Percentiles rank a stretch among this genome's conserved stretches.
Evolutionary conservation across 2,113 vertebrate genomes (phyloP).

Genomic region (Tenebrosternarchus preto): DNA sequence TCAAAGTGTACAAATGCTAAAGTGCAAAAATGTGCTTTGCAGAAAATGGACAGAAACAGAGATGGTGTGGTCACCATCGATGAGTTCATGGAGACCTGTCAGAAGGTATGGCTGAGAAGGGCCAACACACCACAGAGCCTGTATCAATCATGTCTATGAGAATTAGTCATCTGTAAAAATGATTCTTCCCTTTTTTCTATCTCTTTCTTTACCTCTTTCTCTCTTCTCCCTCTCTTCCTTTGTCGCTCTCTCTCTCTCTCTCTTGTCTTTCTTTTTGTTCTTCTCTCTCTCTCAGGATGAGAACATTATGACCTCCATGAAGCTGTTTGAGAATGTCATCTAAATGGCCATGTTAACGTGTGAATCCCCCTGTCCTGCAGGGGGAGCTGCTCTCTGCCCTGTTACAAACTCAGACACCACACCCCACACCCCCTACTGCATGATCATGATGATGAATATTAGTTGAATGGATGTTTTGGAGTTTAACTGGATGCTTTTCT

Average conservation of each 20-base stretch:
- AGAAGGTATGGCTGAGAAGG: conserved; percentile 72
- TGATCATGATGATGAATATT: not conserved
- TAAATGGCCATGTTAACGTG: conserved; percentile 55
- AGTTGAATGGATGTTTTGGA: conserved; percentile 23
- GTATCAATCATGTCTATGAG: not conserved
- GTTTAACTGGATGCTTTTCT: conserved; percentile 8
- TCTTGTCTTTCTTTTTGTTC: no score
- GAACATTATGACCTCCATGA: conserved; percentile 87
- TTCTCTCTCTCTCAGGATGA: conserved; percentile 71
- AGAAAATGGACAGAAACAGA: conserved; percentile 75
- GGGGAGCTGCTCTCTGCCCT: no score
- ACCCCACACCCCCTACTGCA: not conserved
- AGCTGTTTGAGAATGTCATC: conserved; percentile 82
- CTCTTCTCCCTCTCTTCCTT: not conserved
- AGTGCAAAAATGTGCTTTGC: conserved; percentile 20
- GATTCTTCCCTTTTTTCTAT: not conserved
- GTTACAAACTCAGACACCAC: no score
- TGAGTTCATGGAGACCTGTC: conserved; percentile 93
- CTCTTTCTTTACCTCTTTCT: not conserved
- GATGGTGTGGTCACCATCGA: conserved; percentile 94
- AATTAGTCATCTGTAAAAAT: not conserved
- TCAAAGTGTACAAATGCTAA: not conserved
- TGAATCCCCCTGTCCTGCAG: no score
- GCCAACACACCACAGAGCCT: no score
- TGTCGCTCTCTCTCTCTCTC: not conserved